Base-by-base conservation (phyloP, 2,797 vertebrate species). In the Anabacerthia variegaticeps region DNA sequence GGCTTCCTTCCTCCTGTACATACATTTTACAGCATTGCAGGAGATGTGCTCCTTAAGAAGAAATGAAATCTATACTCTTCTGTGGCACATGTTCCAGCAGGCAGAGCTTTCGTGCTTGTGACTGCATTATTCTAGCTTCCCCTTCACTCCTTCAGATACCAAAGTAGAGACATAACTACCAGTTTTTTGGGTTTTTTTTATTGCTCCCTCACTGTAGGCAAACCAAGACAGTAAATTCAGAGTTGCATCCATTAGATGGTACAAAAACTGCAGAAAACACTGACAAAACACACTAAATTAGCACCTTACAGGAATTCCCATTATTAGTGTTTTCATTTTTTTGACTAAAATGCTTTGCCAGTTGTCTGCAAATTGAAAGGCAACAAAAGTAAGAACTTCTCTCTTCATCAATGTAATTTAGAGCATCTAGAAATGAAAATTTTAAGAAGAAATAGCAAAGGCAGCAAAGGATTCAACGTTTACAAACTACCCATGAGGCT, bases 151-250 rank as follows among this genome's bases (percentile, higher is more conserved):
- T 87, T 61, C 69, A 85, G 36, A 72, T 62, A 96, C 13, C 46
- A 88, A 86, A 68, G 66, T 71, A 81, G 16, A 92, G 62, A 52
- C 17, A 37, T 27, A 92, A 69, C 34, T 46, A 84, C 32, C 41
- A 12, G 6, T 13, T 92, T 63, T 74, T 90, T 52, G 2, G 20
- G 10, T 10, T 43, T 32, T 58, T 56, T 26, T 59, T 20, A 34
- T 66, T 74, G 80, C 20, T 3, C 44, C 18, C 26, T 71, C 13
- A 62, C 28, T 54, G 52, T 34, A 85, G 32, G 58, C 39, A 81
- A 90, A 94, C 41, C 36, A 76, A 72, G 68, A 88, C 30, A 67
- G 23, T 78, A 90, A 92, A 93, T 59, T 90, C 66, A 85, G 65
- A 80, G 39, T 24, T 83, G 62, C 9, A 67, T n/a, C 62, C 63